Conservation (phyloP, 2,113 vertebrate species). For the Gallinago undulata region DNA sequence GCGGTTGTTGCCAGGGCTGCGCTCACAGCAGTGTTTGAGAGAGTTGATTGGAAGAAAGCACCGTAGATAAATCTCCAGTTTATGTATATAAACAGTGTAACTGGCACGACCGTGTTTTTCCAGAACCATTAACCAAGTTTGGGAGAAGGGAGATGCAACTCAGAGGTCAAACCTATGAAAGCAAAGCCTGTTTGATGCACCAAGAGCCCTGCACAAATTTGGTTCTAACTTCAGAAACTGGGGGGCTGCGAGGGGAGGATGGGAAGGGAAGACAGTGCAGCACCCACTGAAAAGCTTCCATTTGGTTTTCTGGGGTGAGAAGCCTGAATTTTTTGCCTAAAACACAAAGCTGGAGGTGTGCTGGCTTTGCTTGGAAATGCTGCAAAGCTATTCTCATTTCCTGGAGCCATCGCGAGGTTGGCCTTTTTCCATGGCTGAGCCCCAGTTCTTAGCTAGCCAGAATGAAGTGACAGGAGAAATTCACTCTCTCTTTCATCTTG, state of each 20-base stretch:
- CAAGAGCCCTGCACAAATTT: not conserved
- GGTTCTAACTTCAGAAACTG: not conserved
- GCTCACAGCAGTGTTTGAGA: not conserved
- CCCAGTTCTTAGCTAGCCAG: not conserved
- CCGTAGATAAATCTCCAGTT: not conserved
- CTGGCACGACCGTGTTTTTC: not conserved
- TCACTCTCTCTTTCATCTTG: slow-evolving; percentile 40
- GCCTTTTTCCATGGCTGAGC: slow-evolving; percentile 38
- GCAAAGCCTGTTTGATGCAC: not conserved
- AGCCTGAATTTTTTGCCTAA: not conserved
- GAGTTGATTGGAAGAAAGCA: not conserved
- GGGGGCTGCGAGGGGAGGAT: not conserved
- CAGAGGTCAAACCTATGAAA: not conserved
- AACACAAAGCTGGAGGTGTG: slow-evolving; percentile 21
- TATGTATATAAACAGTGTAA: not conserved
- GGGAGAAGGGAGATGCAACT: not conserved
- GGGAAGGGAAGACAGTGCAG: not conserved
- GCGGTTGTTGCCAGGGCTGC: not conserved
- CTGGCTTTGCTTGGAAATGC: not conserved
- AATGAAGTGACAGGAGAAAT: slow-evolving; percentile 24
- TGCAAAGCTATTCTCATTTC: slow-evolving; percentile 46
- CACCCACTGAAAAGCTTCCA: not conserved
- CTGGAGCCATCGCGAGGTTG: slow-evolving; percentile 15
- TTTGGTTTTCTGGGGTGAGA: not conserved
- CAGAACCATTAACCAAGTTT: not conserved